These are phyloP conservation scores for Guaruba guarouba DNA, from an alignment of 2,113 vertebrate genomes.

Conservation along the genomic window DNA sequence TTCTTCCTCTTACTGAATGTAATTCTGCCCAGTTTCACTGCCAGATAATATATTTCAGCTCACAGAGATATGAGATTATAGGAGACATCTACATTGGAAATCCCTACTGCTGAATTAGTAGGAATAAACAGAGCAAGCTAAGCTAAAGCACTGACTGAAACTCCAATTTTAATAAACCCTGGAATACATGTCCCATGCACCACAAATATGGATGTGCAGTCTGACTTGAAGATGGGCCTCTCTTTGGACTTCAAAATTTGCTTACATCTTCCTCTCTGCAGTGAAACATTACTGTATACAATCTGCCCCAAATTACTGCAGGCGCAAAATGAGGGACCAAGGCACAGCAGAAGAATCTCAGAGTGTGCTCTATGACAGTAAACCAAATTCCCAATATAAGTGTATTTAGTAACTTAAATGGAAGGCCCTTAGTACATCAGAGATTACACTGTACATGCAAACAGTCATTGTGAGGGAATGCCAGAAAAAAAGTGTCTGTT, in stretches of 20 bases:
- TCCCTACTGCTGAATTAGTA: neutral
- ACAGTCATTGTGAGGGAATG: neutral
- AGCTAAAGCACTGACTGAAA: neutral
- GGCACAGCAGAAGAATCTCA: neutral
- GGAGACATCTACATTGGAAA: neutral
- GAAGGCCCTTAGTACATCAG: neutral
- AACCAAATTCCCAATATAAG: neutral
- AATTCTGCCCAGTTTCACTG: neutral
- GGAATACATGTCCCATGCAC: neutral
- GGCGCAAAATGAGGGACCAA: neutral
- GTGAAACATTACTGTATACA: neutral
- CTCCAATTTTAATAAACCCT: neutral
- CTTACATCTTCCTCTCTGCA: neutral
- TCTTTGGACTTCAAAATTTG: neutral
- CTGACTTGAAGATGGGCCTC: neutral
- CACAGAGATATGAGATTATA: neutral
- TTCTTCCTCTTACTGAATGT: neutral
- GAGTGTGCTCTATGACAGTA: neutral
- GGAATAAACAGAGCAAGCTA: neutral
- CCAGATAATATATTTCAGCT: neutral
- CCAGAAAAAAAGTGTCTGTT: neutral
- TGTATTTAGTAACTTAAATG: neutral
- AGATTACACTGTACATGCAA: neutral
- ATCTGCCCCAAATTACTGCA: neutral
- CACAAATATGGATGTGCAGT: neutral